Evolutionary conservation across 2,797 vertebrate species (phyloP), one percentile per base, ranked within the genome.

Genomic region (Peromyscus attwateri): DNA sequence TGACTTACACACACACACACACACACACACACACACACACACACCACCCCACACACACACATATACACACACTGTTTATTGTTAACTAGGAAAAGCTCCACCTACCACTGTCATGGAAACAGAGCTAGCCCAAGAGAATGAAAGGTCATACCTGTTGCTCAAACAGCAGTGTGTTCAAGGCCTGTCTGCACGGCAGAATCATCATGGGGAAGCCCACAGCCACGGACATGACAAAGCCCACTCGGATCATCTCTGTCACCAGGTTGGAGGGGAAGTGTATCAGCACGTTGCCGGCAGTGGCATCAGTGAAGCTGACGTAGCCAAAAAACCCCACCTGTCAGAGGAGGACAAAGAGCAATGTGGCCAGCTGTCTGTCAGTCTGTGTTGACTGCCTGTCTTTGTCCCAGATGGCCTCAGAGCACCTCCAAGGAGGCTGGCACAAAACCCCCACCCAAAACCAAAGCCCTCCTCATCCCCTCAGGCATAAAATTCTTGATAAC

Each of bases 191-290:
- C 0, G 99, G 99, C 91, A 99, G 98, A 97, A 99, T 99, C 99
- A 99, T 99, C 99, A 99, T 99, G 2, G 99, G 99, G 95, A 99
- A 99, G 16, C 99, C 99, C 66, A 99, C 99, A 0, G 99, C 99
- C 98, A 99, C 99, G 0, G 99, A 99, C 99, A 99, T 99, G 99
- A 99, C 99, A 96, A 99, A 99, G 66, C 99, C 99, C 92, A 99
- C 99, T 0, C 99, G 99, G 95, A 99, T 99, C 99, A 99, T 99
- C 98, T 99, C 99, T 0, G 99, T 99, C 98, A 99, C 99, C 94
- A 99, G 98, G 98, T 99, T 99, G 97, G 99, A 99, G 0, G 99
- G 99, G 98, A 99, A 99, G 98, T 99, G 99, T 99, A 99, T 99
- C 12, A 99, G 99, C 79, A 99, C 99, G 0, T 99, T 99, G 79